phyloP scores from a whole-genome alignment of 2,113 vertebrate species.

The Spermophilus dauricus region DNA sequence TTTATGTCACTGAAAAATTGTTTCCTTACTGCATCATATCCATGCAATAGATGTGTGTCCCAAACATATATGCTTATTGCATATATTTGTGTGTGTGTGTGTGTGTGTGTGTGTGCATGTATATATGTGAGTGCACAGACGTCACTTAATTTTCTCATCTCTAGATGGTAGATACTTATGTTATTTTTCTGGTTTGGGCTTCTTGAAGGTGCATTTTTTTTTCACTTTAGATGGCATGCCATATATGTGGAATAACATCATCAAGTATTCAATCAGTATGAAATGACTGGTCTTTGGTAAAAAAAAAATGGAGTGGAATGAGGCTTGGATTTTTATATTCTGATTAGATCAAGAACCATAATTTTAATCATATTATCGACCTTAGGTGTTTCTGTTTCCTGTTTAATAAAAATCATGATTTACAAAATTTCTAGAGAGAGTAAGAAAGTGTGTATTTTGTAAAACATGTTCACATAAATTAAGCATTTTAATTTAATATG shows the following conservation, averaged over 20 bases:
- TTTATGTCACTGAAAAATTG: background rate
- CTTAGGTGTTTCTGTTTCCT: background rate
- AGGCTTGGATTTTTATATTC: background rate
- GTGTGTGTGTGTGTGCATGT: background rate
- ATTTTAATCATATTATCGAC: background rate
- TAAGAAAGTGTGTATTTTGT: background rate
- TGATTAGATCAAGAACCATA: background rate
- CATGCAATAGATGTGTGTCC: background rate
- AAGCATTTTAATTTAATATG: slow-evolving; percentile 6
- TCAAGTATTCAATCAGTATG: background rate
- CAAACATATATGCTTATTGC: background rate
- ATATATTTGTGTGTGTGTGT: background rate
- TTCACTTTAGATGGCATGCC: background rate
- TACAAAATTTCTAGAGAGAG: background rate
- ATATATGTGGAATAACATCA: background rate
- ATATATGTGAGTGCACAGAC: background rate
- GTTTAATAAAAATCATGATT: background rate
- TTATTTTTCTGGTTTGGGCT: background rate
- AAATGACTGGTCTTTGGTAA: background rate
- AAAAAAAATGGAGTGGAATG: background rate
- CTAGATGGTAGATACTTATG: background rate
- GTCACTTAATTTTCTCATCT: background rate
- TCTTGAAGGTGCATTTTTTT: background rate
- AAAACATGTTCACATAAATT: background rate
- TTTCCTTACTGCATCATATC: background rate